These are phyloP conservation scores for Bombus confusus DNA, from an alignment of 1,140 invertebrate species.

Conservation along the genomic window DNA sequence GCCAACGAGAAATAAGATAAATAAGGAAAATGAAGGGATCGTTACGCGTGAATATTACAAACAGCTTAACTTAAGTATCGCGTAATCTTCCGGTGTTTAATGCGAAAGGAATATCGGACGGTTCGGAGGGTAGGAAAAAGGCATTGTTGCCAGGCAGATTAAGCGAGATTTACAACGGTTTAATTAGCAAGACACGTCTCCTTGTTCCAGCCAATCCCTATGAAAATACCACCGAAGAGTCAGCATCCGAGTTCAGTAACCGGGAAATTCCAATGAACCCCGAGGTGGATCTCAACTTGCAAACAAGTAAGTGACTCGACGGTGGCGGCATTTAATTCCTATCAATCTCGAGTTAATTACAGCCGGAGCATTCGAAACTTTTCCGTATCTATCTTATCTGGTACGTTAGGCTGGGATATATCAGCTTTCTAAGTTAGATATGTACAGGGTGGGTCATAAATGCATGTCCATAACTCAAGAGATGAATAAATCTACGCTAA, in stretches of 20 bases:
- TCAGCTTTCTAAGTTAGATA: background rate
- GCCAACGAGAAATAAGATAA: background rate
- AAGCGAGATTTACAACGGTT: constrained; percentile 7
- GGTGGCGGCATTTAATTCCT: constrained; percentile 59
- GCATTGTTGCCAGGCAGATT: background rate
- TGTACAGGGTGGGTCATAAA: background rate
- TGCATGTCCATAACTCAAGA: too few species aligned
- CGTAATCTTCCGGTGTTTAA: background rate
- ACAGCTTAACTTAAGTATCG: background rate
- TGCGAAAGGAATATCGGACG: background rate
- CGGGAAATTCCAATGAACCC: constrained; percentile 83
- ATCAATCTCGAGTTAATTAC: constrained; percentile 67
- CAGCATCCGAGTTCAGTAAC: constrained; percentile 81
- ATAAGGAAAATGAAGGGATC: background rate
- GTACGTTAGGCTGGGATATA: background rate
- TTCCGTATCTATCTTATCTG: constrained; percentile 43
- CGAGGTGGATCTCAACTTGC: constrained; percentile 83
- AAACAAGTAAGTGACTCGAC: constrained; percentile 84
- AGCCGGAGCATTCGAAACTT: constrained; percentile 54
- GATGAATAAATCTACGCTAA: too few species aligned
- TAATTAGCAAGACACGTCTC: constrained; percentile 24
- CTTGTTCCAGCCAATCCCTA: constrained; percentile 74
- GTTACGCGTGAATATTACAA: background rate
- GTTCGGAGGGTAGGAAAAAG: background rate
- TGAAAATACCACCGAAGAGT: constrained; percentile 86